Evolutionary conservation across 2,888 invertebrate genomes (phyloP).

Genomic region (Mantis religiosa): DNA sequence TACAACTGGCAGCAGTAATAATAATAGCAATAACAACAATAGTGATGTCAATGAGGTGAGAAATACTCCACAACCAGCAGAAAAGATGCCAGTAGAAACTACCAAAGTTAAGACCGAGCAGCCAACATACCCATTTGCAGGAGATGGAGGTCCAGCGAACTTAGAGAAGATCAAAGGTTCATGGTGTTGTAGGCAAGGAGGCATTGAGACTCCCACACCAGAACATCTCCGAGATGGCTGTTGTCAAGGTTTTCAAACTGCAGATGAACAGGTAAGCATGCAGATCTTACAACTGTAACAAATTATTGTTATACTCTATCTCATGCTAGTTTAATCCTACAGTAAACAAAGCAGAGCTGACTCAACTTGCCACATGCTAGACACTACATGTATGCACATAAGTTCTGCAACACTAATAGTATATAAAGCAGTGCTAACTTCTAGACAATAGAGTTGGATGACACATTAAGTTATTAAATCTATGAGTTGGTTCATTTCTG

Average conservation of each 20-base stretch:
- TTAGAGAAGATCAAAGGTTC: conserved; percentile 61
- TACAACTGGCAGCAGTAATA: neutral
- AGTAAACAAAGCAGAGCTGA: no score
- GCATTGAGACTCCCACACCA: conserved; percentile 66
- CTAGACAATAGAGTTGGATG: no score
- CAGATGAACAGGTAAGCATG: conserved; percentile 37
- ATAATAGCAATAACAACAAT: conserved; percentile 48
- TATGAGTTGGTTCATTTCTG: no score
- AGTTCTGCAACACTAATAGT: no score
- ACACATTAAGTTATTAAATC: no score
- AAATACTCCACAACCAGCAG: conserved; percentile 36
- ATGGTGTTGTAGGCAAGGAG: conserved; percentile 70
- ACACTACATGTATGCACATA: no score
- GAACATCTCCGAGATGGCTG: conserved; percentile 71
- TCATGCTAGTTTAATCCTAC: no score
- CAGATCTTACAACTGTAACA: no score
- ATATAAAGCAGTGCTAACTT: no score
- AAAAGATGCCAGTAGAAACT: neutral
- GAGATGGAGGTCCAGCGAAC: conserved; percentile 65
- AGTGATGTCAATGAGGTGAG: conserved; percentile 44
- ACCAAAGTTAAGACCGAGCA: conserved; percentile 43
- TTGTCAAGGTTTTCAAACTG: conserved; percentile 66
- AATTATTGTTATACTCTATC: no score
- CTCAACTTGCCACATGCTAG: no score
- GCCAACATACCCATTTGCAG: conserved; percentile 46